Evolutionary conservation across 2,797 vertebrate species (phyloP).

Genomic region (Mustela erminea): DNA sequence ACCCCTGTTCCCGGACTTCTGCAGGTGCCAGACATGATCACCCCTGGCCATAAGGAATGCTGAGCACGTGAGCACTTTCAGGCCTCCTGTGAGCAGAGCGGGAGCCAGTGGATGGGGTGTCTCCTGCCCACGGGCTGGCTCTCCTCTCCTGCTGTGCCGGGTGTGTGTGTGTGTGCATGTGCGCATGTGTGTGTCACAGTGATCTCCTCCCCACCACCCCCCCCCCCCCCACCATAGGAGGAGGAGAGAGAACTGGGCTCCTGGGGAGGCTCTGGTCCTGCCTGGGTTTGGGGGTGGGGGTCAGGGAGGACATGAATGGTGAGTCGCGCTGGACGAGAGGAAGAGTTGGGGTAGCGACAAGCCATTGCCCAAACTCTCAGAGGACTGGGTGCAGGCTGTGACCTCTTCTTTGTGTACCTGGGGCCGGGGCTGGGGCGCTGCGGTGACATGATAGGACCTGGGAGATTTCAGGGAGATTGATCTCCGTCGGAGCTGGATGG

Average conservation of each 20-base stretch:
- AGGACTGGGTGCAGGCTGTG: not conserved
- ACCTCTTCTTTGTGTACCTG: accelerated
- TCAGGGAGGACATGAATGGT: not conserved
- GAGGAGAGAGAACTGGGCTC: not conserved
- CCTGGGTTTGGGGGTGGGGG: not conserved
- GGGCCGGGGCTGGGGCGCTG: not conserved
- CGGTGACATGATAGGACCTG: not conserved
- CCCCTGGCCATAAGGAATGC: not conserved
- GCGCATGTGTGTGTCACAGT: not conserved
- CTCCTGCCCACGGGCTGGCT: accelerated
- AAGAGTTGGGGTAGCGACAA: too few relatives aligned
- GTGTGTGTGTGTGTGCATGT: not conserved
- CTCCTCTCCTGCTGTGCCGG: not conserved
- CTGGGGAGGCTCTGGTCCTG: not conserved
- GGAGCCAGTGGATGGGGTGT: too few relatives aligned
- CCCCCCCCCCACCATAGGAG: too few relatives aligned
- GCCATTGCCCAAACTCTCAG: not conserved
- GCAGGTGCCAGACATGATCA: not conserved
- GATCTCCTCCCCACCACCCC: too few relatives aligned
- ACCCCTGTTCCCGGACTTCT: not conserved
- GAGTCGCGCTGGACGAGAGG: not conserved
- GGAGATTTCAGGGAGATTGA: not conserved
- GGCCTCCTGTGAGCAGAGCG: not conserved
- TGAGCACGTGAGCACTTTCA: not conserved
- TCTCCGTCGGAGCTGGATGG: not conserved